Evolutionary conservation across 2,113 vertebrate species (phyloP), one percentile per base, ranked within the genome.

Genomic region (Hemiprocne comata): DNA sequence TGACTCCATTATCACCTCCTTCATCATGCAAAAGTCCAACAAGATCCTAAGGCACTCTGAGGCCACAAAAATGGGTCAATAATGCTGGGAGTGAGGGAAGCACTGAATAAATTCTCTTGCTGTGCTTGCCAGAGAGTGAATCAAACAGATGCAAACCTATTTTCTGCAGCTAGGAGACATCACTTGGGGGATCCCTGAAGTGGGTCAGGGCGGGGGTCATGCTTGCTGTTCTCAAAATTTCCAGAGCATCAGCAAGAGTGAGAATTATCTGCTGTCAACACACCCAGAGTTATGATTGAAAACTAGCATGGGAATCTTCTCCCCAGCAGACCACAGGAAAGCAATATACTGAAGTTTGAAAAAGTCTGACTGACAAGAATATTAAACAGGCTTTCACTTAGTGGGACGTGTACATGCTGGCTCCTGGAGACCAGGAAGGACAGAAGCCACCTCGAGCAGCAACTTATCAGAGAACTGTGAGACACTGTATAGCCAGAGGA

Each of bases 91-190:
- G 17, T 48, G 23, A n/a, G 25, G 31, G n/a, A 71, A 84, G 38
- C 33, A 57, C 23, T 26, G 66, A 62, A 91, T 73, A 83, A 82
- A 66, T 85, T 87, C 62, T 46, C 51, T 76, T 66, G 51, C 50
- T 82, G 54, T 60, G 58, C 54, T 53, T 90, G 55, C 31, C 3
- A 17, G n/a, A 73, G 31, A 80, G 42, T 51, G 72, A 94, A 85
- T 85, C 40, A 70, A 82, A 70, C 0, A 0, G 24, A 93, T 81
- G 67, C n/a, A 93, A 82, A 82, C 66, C 51, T 81, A 40, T 36
- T 80, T 95, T 82, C 74, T 89, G 58, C 42, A 90, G 33, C 85
- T 91, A n/a, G 51, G 64, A 83, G 58, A 79, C 58, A 71, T 85
- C 77, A 78, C 44, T 66, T 84, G 62, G 58, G 71, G 42, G 55